These are phyloP conservation scores for Periophthalmus magnuspinnatus DNA, from an alignment of 2,797 vertebrate genomes.

Conservation along the genomic window DNA sequence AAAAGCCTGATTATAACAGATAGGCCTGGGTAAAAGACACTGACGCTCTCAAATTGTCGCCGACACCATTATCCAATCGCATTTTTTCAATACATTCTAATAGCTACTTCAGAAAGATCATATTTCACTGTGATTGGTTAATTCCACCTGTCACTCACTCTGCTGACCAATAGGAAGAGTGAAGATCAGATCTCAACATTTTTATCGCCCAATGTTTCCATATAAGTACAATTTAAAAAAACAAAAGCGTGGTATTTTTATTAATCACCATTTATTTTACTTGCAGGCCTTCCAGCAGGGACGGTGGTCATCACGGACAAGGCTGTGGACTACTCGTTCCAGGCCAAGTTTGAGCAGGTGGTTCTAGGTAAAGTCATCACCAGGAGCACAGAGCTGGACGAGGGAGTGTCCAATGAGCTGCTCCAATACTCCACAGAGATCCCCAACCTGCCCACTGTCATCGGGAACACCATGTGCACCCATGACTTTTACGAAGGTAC, in stretches of 20 bases:
- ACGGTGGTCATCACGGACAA: conserved; percentile 85
- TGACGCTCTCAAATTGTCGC: too few relatives aligned
- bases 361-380: conserved; percentile 84
- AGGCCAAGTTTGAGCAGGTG: conserved; percentile 82
- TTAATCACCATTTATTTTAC: background rate
- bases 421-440: conserved; percentile 81
- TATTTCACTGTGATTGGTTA: too few relatives aligned
- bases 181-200: too few relatives aligned
- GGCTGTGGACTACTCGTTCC: conserved; percentile 84
- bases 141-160: too few relatives aligned
- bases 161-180: too few relatives aligned
- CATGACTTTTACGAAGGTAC: conserved; percentile 90
- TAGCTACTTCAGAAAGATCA: too few relatives aligned
- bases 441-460: conserved; percentile 72
- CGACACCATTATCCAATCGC: too few relatives aligned
- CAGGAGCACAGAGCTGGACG: conserved; percentile 84
- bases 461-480: conserved; percentile 86
- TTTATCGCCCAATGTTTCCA: too few relatives aligned
- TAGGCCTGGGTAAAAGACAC: too few relatives aligned
- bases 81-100: too few relatives aligned
- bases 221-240: too few relatives aligned
- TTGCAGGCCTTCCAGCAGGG: conserved; percentile 79
- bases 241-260: background rate
- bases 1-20: too few relatives aligned
- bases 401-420: conserved; percentile 77